phyloP scores from a whole-genome alignment of 2,888 invertebrate genomes.

The Melanchra persicariae region DNA sequence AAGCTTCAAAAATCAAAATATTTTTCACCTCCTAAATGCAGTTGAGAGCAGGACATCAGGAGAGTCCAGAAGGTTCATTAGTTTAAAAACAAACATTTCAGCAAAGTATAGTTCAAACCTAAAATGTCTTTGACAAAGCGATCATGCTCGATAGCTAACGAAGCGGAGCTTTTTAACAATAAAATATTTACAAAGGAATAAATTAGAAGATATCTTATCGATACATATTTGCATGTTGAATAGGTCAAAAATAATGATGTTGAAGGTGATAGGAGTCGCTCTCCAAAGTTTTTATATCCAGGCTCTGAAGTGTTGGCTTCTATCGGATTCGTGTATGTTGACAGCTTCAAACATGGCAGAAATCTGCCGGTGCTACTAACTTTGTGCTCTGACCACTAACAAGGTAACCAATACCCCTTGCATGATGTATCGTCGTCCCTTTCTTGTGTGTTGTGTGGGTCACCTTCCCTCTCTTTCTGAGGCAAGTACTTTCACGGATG shows the following conservation, averaged over 20 bases:
- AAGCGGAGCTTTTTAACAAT: neutral
- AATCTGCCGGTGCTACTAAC: slow-evolving; percentile 46
- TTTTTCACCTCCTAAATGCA: neutral
- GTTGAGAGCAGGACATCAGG: neutral
- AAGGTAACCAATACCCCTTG: slow-evolving; percentile 54
- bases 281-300: slow-evolving; percentile 4
- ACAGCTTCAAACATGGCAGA: slow-evolving; percentile 46
- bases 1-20: neutral
- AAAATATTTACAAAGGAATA: neutral
- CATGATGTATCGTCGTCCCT: slow-evolving; percentile 56
- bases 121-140: neutral
- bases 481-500: slow-evolving; percentile 51
- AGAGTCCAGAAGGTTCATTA: slow-evolving; percentile 1
- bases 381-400: slow-evolving; percentile 44
- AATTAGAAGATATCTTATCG: no score
- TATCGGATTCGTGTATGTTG: slow-evolving; percentile 49
- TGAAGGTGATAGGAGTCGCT: neutral
- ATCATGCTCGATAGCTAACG: neutral
- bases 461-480: slow-evolving; percentile 48
- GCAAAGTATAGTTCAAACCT: neutral
- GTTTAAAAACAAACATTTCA: neutral
- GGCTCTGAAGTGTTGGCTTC: slow-evolving; percentile 39
- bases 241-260: neutral
- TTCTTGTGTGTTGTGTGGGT: slow-evolving; percentile 56
- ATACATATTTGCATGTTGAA: slow-evolving; percentile 5